Percentiles rank a stretch among this genome's conserved stretches.
Conservation (phyloP, 2,797 vertebrate genomes). For the Micromesistius poutassou region DNA sequence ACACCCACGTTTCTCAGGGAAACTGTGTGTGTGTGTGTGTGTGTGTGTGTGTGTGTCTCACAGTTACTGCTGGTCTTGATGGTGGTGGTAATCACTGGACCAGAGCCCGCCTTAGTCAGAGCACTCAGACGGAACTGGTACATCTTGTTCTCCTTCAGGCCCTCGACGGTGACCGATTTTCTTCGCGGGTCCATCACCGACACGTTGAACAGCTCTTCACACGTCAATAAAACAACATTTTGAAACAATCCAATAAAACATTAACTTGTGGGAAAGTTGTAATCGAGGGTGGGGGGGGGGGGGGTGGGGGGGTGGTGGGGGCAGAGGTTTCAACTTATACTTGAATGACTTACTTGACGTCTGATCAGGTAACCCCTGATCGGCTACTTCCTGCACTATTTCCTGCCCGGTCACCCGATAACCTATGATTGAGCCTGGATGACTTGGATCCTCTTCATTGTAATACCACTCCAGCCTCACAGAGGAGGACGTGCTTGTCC, state of each 20-base stretch:
- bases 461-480: slow-evolving; percentile 74
- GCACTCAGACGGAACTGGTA: slow-evolving; percentile 72
- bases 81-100: slow-evolving; percentile 32
- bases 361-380: too few relatives aligned
- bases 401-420: slow-evolving; percentile 67
- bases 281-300: too few relatives aligned
- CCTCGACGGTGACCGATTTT: slow-evolving; percentile 63
- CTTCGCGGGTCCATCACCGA: slow-evolving; percentile 61
- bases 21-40: too few relatives aligned
- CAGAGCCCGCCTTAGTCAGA: slow-evolving; percentile 69
- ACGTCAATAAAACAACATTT: background rate
- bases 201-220: slow-evolving; percentile 41
- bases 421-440: slow-evolving; percentile 76
- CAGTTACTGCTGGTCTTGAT: slow-evolving; percentile 46
- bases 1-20: too few relatives aligned
- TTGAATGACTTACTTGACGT: too few relatives aligned
- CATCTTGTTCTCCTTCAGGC: slow-evolving; percentile 58
- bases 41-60: slow-evolving; percentile 36
- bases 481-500: slow-evolving; percentile 52
- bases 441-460: slow-evolving; percentile 50
- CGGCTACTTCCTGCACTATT: slow-evolving; percentile 20
- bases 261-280: too few relatives aligned
- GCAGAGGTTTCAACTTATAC: too few relatives aligned
- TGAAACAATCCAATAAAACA: too few relatives aligned
- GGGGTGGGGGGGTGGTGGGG: too few relatives aligned